Evolutionary conservation across 2,113 vertebrate genomes (phyloP), one percentile per base, ranked within the genome.

Genomic region (Oostethus manadensis): DNA sequence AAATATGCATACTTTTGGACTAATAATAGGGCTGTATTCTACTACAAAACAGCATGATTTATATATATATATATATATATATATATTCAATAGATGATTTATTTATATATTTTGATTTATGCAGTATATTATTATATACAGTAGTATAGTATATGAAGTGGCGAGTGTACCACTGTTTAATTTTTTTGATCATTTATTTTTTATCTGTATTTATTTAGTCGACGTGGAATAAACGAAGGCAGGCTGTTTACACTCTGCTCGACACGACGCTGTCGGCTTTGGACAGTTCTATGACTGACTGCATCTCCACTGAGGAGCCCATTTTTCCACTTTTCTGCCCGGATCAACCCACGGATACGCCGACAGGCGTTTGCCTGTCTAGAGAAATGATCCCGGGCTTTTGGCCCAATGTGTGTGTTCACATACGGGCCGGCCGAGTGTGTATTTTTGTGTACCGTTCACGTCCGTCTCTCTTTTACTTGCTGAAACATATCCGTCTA

Each of bases 401-500:
- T 70, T 14, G 78, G 79, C 78, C 66, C 64, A 81, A 60, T 58
- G 68, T 40, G 60, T 61, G 70, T 48, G 56, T 59, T 59, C 45
- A 56, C 18, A 64, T 43, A 51, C 59, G 75, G 60, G 63, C 64
- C 73, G 50, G 58, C n/a, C 43, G 60, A 38, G 51, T 49, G 53
- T 57, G 57, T 60, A 56, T 42, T 45, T 50, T 61, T 64, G 56
- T 57, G 70, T 77, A 76, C 48, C 35, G 58, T 68, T 71, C 73
- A 73, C 79, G 80, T 85, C 87, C 77, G 78, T 76, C 71, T 83
- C 71, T 83, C 82, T 82, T 74, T 84, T 75, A 77, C 84, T 83
- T 71, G 78, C 83, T 88, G 83, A 88, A 87, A 87, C 77, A 73
- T 84, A 82, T 89, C 83, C 78, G 82, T 88, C 84, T 81, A 83